Evolutionary conservation across 2,888 invertebrate species (phyloP), one percentile per base, ranked within the genome.

Genomic region (Alloscopus bannaensis): DNA sequence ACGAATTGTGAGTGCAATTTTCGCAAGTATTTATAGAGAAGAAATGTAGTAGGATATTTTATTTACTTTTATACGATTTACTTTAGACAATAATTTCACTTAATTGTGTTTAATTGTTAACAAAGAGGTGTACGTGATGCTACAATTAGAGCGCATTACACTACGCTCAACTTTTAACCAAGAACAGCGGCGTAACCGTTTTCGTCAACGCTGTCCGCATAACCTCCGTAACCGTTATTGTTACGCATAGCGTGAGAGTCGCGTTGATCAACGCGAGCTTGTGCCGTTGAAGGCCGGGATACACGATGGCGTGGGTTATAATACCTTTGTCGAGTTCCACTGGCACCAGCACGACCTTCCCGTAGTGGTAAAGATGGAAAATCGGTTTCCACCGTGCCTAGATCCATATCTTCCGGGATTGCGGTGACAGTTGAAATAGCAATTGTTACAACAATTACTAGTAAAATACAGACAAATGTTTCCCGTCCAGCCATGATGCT

Each of bases 111-210:
- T n/a, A n/a, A n/a, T n/a, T n/a, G n/a, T n/a, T n/a, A n/a, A n/a
- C n/a, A n/a, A n/a, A n/a, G n/a, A n/a, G n/a, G n/a, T n/a, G n/a
- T n/a, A n/a, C n/a, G n/a, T n/a, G n/a, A n/a, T n/a, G n/a, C n/a
- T n/a, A n/a, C n/a, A n/a, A n/a, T n/a, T n/a, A n/a, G n/a, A n/a
- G n/a, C n/a, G n/a, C n/a, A n/a, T n/a, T n/a, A n/a, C n/a, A n/a
- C n/a, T n/a, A n/a, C n/a, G n/a, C n/a, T n/a, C n/a, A n/a, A n/a
- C n/a, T n/a, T n/a, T 77, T 47, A 71, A 2, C 78, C 78, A 20
- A 78, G 45, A 45, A 78, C 29, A 16, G 78, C 65, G 16, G 78
- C 78, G 45, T 78, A 78, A 11, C 78, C 78, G 20, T 70, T 71
- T 16, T 13, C 47, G 20, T 78, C 78, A 0, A 52, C 71, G 6